Percentiles rank a stretch among this genome's conserved stretches.
These are phyloP conservation scores for Capreolus pygargus DNA, from an alignment of 2,113 vertebrate genomes.

Conservation along the genomic window DNA sequence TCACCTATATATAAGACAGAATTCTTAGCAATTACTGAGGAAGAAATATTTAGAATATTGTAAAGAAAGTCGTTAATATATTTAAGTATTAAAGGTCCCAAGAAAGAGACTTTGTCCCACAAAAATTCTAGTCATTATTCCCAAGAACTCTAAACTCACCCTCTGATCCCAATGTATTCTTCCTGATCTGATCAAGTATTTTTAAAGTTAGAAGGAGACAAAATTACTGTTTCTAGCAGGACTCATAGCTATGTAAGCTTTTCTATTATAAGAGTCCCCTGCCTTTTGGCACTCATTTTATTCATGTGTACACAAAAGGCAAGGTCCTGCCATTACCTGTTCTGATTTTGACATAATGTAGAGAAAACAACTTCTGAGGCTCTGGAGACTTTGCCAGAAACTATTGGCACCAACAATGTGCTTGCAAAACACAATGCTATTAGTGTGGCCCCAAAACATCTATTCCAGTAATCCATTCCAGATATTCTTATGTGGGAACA, in stretches of 20 bases:
- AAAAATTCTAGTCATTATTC: neutral
- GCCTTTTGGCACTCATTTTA: neutral
- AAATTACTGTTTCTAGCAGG: neutral
- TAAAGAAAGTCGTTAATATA: neutral
- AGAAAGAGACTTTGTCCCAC: neutral
- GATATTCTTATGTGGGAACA: neutral
- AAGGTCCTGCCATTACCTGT: neutral
- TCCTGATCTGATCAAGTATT: neutral
- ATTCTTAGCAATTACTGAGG: neutral
- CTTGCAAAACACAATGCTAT: neutral
- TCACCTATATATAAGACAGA: neutral
- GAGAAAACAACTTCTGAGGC: neutral
- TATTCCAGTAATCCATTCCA: neutral
- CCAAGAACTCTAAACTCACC: fast-evolving
- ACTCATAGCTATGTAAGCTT: neutral
- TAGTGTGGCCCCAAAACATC: neutral
- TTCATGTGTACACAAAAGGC: neutral
- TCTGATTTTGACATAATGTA: neutral
- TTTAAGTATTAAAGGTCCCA: neutral
- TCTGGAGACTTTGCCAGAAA: neutral
- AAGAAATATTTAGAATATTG: neutral
- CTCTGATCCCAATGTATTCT: neutral
- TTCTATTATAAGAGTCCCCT: neutral
- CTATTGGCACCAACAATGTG: neutral
- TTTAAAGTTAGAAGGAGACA: neutral